Conservation (phyloP, 2,797 vertebrate species). For the Thalassophryne amazonica region DNA sequence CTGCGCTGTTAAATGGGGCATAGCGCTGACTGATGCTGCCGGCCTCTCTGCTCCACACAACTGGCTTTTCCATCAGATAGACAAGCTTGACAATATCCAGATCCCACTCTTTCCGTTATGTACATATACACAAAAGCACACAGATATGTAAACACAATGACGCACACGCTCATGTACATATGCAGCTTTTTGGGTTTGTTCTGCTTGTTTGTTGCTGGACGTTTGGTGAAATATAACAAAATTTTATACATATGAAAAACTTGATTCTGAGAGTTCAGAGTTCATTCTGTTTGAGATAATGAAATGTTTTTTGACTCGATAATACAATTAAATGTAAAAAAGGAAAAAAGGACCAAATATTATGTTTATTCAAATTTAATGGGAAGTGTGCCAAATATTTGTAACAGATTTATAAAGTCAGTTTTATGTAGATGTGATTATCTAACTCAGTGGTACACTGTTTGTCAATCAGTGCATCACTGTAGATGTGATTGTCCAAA, state of each 20-base stretch:
- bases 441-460: constrained; percentile 11
- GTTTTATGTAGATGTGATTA: constrained; percentile 8
- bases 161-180: constrained; percentile 5
- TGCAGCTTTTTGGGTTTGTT: constrained; percentile 39
- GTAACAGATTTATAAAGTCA: constrained; percentile 8
- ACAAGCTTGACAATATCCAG: constrained; percentile 83
- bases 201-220: constrained; percentile 49
- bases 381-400: constrained; percentile 4
- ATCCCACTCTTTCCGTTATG: constrained; percentile 65
- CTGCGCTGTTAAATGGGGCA: constrained; percentile 78
- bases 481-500: constrained; percentile 17
- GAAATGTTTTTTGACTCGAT: no score
- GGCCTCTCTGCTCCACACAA: constrained; percentile 72
- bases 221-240: constrained; percentile 58
- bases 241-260: constrained; percentile 35
- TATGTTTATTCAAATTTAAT: constrained; percentile 3
- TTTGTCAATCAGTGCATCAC: constrained; percentile 37
- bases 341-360: no score
- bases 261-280: constrained; percentile 35
- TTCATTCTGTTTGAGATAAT: no score
- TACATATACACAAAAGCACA: constrained; percentile 49
- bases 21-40: constrained; percentile 74
- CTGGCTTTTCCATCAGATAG: constrained; percentile 80
- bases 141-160: constrained; percentile 11
- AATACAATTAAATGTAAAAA: no score